A percentile compares a stretch with the other conserved stretches of the same genome.
These are phyloP conservation scores for Heterocephalus glaber DNA, from an alignment of 2,113 vertebrate genomes.

Conservation along the genomic window DNA sequence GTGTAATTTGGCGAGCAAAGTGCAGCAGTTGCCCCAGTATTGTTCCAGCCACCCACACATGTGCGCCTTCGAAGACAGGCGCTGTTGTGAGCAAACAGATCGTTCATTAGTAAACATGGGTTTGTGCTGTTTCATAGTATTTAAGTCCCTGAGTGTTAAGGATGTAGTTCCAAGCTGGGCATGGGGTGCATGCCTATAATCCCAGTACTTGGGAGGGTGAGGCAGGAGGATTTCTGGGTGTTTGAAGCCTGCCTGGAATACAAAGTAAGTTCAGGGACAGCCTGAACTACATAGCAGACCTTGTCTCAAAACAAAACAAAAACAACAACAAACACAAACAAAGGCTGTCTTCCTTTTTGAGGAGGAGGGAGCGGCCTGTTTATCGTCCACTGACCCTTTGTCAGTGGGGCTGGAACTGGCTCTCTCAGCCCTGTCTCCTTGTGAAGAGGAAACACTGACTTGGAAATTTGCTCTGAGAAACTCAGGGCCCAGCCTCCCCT, in stretches of 20 bases:
- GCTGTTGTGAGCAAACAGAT: background rate
- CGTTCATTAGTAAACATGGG: background rate
- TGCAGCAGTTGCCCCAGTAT: background rate
- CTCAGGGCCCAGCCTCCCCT: background rate
- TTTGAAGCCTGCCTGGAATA: too few species aligned
- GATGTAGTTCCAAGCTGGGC: background rate
- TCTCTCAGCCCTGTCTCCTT: background rate
- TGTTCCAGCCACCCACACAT: background rate
- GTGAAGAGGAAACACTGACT: background rate
- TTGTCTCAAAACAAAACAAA: too few species aligned
- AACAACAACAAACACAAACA: too few species aligned
- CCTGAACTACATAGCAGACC: too few species aligned
- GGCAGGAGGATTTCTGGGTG: too few species aligned
- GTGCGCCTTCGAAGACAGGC: background rate
- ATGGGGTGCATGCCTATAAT: too few species aligned
- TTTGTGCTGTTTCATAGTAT: background rate
- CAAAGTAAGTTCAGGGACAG: too few species aligned
- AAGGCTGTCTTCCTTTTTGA: background rate
- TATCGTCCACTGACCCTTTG: accelerated
- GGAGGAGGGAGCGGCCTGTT: background rate
- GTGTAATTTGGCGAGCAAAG: background rate
- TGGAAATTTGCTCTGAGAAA: slow-evolving; percentile 12
- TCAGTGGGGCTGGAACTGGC: background rate
- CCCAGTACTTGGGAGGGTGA: too few species aligned
- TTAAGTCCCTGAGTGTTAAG: background rate